A percentile compares a stretch with the other conserved stretches of the same genome.
These are phyloP conservation scores for Drosophila atripex DNA, from an alignment of 2,888 invertebrate species.

Conservation along the genomic window DNA sequence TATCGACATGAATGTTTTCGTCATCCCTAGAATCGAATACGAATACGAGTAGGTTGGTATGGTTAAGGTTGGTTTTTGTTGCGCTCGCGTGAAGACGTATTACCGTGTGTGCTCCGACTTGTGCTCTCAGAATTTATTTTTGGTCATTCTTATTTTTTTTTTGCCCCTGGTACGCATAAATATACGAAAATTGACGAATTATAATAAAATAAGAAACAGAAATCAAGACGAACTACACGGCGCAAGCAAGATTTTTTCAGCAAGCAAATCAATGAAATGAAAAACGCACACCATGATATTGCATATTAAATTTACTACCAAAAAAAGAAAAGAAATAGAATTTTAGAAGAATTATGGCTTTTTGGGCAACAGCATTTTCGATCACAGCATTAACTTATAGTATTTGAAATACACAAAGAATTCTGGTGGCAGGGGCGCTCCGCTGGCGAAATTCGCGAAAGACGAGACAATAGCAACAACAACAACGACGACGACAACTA, in stretches of 20 bases:
- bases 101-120: slow-evolving; percentile 71
- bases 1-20: no score
- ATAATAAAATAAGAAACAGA: slow-evolving; percentile 4
- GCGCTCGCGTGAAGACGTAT: slow-evolving; percentile 65
- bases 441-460: slow-evolving; percentile 59
- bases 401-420: background rate
- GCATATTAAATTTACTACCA: slow-evolving; percentile 27
- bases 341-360: slow-evolving; percentile 2
- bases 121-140: slow-evolving; percentile 77
- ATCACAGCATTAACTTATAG: background rate
- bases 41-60: background rate
- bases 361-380: slow-evolving; percentile 8
- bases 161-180: slow-evolving; percentile 55
- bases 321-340: slow-evolving; percentile 16
- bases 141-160: slow-evolving; percentile 59
- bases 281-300: slow-evolving; percentile 37
- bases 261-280: slow-evolving; percentile 30
- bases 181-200: slow-evolving; percentile 47
- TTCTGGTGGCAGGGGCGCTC: slow-evolving; percentile 2
- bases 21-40: background rate
- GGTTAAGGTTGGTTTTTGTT: slow-evolving; percentile 7
- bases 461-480: slow-evolving; percentile 37
- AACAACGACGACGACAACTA: slow-evolving; percentile 6
- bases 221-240: slow-evolving; percentile 11
- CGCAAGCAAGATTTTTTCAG: slow-evolving; percentile 26